Conservation (phyloP, 2,797 vertebrate genomes). For the Apogon hyalosoma region DNA sequence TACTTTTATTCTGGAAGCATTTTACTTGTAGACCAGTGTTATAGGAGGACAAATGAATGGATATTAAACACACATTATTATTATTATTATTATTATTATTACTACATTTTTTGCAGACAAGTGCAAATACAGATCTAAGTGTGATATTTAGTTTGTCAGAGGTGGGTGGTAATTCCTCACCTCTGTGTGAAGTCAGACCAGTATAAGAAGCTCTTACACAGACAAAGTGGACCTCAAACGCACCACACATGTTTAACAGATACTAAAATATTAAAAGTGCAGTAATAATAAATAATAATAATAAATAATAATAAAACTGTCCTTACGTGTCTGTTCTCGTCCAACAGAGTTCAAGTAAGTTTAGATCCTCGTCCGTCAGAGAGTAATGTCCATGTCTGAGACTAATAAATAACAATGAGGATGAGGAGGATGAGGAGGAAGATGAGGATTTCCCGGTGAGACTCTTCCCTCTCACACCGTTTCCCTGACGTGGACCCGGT, state of each 20-base stretch:
- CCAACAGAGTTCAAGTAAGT: conserved; percentile 16
- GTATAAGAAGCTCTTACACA: too few species aligned
- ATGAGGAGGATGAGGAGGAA: not conserved
- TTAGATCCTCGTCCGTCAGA: conserved; percentile 26
- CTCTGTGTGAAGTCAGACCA: not conserved
- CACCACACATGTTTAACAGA: fast-evolving
- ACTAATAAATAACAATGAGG: not conserved
- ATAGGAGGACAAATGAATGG: too few species aligned
- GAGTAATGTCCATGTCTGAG: conserved; percentile 3
- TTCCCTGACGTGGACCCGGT: not conserved
- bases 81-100: too few species aligned
- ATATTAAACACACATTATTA: too few species aligned
- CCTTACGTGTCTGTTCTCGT: conserved; percentile 40
- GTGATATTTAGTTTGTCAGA: conserved; percentile 9
- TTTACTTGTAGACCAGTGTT: too few species aligned
- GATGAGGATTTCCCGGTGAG: not conserved
- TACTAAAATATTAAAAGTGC: not conserved
- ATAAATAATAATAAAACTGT: not conserved
- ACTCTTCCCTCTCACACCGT: not conserved
- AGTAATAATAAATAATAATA: not conserved
- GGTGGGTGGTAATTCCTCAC: conserved; percentile 9
- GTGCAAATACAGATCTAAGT: too few species aligned
- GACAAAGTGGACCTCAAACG: not conserved
- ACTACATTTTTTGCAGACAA: too few species aligned
- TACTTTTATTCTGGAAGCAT: too few species aligned